A percentile compares a stretch with the other conserved stretches of the same genome.
Evolutionary conservation across 2,797 vertebrate species (phyloP).

Genomic region (Champsocephalus gunnari): DNA sequence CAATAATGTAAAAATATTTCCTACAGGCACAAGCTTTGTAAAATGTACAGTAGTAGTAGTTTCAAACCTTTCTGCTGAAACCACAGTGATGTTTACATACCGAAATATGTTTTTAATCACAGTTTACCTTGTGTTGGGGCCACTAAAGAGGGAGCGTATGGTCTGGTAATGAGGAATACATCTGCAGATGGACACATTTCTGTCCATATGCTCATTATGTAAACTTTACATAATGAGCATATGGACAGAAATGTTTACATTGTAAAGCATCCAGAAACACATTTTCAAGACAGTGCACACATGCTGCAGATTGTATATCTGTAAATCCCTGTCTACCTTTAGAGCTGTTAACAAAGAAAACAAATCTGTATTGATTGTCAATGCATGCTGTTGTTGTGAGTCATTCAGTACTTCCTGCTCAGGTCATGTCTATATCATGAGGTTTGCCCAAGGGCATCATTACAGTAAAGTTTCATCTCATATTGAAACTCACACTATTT

Average conservation of each 20-base stretch:
- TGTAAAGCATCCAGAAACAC: background rate
- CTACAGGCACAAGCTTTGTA: background rate
- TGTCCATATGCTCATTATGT: conserved; percentile 28
- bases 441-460: conserved; percentile 27
- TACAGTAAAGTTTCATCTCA: conserved; percentile 32
- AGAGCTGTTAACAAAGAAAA: conserved; percentile 14
- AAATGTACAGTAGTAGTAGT: background rate
- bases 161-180: conserved; percentile 22
- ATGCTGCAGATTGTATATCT: background rate
- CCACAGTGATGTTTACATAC: background rate
- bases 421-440: background rate
- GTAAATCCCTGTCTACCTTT: conserved; percentile 13
- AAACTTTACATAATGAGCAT: too few relatives aligned
- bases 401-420: background rate
- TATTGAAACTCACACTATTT: conserved; percentile 28
- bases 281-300: background rate
- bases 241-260: too few relatives aligned
- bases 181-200: conserved; percentile 28
- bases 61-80: background rate
- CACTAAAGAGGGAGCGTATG: background rate
- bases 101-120: conserved; percentile 2
- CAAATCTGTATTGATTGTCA: conserved; percentile 14
- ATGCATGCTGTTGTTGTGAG: conserved; percentile 5
- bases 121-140: background rate
- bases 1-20: background rate